Percentiles rank a stretch among this genome's conserved stretches.
Evolutionary conservation across 2,888 invertebrate species (phyloP).

Genomic region (Folsomia manolachei): DNA sequence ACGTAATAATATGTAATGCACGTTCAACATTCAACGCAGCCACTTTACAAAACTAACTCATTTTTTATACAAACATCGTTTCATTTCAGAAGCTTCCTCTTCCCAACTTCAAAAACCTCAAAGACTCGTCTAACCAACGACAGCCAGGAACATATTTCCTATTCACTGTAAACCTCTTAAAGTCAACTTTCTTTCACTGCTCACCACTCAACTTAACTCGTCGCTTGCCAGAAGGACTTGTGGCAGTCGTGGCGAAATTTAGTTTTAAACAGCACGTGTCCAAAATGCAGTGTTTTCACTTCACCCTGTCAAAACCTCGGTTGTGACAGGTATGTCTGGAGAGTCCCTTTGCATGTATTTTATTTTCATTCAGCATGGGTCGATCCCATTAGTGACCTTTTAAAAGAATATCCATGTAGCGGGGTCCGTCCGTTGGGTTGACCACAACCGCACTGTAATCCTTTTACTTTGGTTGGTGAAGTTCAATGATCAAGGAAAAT

Average conservation of each 20-base stretch:
- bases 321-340: not conserved
- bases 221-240: not conserved
- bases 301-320: not conserved
- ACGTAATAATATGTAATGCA: too few species aligned
- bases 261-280: not conserved
- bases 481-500: not conserved
- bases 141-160: not conserved
- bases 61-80: not conserved
- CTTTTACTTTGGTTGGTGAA: not conserved
- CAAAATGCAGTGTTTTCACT: slow-evolving; percentile 2
- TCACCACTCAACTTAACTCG: slow-evolving; percentile 1
- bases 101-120: too few species aligned
- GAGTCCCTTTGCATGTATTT: too few species aligned
- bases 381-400: slow-evolving; percentile 34
- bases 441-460: not conserved
- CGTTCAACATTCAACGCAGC: slow-evolving; percentile 18
- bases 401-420: slow-evolving; percentile 5
- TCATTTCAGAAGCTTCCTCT: not conserved
- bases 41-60: slow-evolving; percentile 17
- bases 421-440: not conserved
- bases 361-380: slow-evolving; percentile 22
- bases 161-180: not conserved
- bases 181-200: not conserved
- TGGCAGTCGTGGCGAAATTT: too few species aligned
- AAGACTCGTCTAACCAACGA: too few species aligned